A percentile compares a stretch with the other conserved stretches of the same genome.
These are phyloP conservation scores for Monopis laevigella DNA, from an alignment of 2,888 invertebrate genomes.

Conservation along the genomic window DNA sequence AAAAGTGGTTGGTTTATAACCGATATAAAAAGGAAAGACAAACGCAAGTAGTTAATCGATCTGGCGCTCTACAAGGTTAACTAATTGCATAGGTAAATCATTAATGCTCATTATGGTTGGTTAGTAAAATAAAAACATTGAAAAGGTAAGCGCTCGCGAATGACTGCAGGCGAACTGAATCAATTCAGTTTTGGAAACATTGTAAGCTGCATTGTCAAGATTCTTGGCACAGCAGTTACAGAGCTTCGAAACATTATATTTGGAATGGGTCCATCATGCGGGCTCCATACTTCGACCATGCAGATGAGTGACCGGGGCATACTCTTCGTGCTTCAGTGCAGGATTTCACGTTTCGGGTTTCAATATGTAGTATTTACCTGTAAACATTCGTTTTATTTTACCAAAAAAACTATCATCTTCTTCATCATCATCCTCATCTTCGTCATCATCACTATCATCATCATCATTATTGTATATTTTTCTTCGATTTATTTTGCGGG, in stretches of 20 bases:
- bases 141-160: constrained; percentile 63
- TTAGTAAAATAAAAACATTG: constrained; percentile 64
- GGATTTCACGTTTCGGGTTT: constrained; percentile 40
- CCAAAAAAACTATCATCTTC: constrained; percentile 59
- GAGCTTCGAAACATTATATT: constrained; percentile 16
- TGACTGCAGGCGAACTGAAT: constrained; percentile 75
- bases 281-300: constrained; percentile 50
- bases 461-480: constrained; percentile 57
- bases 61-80: no score
- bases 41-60: constrained; percentile 58
- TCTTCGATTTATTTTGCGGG: constrained; percentile 40
- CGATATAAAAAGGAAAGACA: constrained; percentile 48
- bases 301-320: constrained; percentile 49
- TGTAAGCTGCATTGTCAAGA: constrained; percentile 4
- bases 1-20: constrained; percentile 81
- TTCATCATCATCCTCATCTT: constrained; percentile 49
- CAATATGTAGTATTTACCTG: constrained; percentile 59
- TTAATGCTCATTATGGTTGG: constrained; percentile 55
- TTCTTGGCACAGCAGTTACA: constrained; percentile 4
- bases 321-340: constrained; percentile 42
- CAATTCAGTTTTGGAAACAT: constrained; percentile 4
- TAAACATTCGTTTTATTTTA: constrained; percentile 61
- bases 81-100: no score
- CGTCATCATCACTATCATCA: constrained; percentile 54
- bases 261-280: constrained; percentile 46